A percentile compares a stretch with the other conserved stretches of the same genome.
phyloP scores from a whole-genome alignment of 2,888 invertebrate genomes.

The Habrosyne pyritoides region DNA sequence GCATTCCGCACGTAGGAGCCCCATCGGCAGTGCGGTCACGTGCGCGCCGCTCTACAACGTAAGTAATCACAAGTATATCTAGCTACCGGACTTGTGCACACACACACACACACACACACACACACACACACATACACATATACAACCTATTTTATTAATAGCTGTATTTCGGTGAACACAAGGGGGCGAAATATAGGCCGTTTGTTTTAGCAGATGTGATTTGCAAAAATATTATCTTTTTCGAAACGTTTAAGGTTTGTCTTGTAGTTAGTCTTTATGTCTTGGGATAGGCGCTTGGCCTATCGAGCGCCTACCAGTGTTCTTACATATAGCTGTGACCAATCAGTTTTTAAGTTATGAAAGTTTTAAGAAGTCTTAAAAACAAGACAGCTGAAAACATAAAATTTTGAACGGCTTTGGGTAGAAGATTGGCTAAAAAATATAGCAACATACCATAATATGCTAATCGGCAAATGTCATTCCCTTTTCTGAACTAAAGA shows the following conservation, averaged over 20 bases:
- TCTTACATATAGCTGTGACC: too few relatives aligned
- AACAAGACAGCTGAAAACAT: too few relatives aligned
- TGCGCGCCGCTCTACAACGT: slow-evolving; percentile 36
- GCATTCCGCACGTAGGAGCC: slow-evolving; percentile 18
- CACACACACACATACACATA: slow-evolving; percentile 32
- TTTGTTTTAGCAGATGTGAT: not conserved
- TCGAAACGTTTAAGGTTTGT: too few relatives aligned
- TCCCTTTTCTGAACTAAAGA: not conserved
- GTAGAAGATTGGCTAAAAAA: too few relatives aligned
- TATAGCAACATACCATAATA: too few relatives aligned
- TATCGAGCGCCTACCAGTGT: too few relatives aligned
- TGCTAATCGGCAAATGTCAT: too few relatives aligned
- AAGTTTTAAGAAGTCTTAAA: too few relatives aligned
- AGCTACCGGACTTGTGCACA: slow-evolving; percentile 51
- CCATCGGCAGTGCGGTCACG: slow-evolving; percentile 55
- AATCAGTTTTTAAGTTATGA: too few relatives aligned
- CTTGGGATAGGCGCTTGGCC: too few relatives aligned
- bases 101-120: slow-evolving; percentile 23
- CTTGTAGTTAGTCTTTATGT: too few relatives aligned
- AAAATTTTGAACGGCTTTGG: too few relatives aligned
- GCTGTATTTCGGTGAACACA: not conserved
- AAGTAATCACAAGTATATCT: slow-evolving; percentile 60
- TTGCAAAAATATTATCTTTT: not conserved
- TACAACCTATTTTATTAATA: slow-evolving; percentile 8
- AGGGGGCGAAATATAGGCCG: not conserved